phyloP scores from a whole-genome alignment of 92 coral and sea anemone genomes.

The Heteractis magnifica region DNA sequence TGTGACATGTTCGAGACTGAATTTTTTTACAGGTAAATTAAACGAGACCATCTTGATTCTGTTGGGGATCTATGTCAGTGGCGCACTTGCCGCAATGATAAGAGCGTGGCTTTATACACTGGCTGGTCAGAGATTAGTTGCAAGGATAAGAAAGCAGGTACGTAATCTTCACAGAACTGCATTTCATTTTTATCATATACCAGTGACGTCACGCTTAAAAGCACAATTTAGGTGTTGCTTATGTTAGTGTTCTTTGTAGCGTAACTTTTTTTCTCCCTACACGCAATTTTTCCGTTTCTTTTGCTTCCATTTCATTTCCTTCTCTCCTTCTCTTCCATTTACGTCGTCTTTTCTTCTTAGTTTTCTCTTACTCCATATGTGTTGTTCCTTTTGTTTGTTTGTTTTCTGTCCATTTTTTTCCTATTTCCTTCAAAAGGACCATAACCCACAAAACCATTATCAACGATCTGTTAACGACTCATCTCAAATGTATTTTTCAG shows the following conservation, averaged over 20 bases:
- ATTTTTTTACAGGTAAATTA: constrained; percentile 23
- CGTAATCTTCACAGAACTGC: not conserved
- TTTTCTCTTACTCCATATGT: not conserved
- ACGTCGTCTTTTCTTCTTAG: not conserved
- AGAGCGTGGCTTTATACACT: constrained; percentile 88
- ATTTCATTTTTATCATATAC: no score
- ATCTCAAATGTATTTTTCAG: constrained; percentile 29
- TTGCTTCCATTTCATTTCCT: no score
- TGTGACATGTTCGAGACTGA: not conserved
- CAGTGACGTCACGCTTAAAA: no score
- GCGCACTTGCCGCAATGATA: constrained; percentile 71
- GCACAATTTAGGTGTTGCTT: no score
- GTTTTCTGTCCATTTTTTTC: not conserved
- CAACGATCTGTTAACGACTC: not conserved
- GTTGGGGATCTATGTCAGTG: constrained; percentile 71
- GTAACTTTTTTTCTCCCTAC: no score
- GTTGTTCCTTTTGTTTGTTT: not conserved
- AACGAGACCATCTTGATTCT: constrained; percentile 70
- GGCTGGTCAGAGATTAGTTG: constrained; percentile 91
- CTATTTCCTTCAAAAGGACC: no score
- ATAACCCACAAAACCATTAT: not conserved
- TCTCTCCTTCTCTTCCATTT: no score
- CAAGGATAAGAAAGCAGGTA: constrained; percentile 80
- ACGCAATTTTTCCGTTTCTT: no score
- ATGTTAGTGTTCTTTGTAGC: no score